Percentiles rank a stretch among this genome's conserved stretches.
phyloP scores from a whole-genome alignment of 2,113 vertebrate genomes.

The Catharus minimus region DNA sequence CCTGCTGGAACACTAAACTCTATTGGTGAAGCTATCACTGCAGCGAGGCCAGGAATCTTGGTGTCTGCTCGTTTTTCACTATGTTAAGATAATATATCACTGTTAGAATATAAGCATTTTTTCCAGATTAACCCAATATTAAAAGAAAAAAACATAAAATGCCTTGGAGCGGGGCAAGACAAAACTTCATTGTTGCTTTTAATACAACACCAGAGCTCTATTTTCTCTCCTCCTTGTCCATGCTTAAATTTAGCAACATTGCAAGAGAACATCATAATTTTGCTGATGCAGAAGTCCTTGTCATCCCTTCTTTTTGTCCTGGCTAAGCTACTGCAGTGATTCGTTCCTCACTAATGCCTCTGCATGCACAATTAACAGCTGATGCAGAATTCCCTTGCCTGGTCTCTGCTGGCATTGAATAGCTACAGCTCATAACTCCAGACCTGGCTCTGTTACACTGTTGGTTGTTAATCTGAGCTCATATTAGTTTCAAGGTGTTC shows the following conservation, averaged over 20 bases:
- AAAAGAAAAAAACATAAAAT: neutral
- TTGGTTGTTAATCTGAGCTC: neutral
- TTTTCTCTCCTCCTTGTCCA: neutral
- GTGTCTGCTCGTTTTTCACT: neutral
- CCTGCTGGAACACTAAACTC: neutral
- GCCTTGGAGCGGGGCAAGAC: neutral
- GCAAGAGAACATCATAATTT: neutral
- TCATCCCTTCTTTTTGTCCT: conserved; percentile 7
- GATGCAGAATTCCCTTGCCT: neutral
- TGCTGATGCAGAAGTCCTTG: conserved; percentile 11
- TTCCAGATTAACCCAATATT: neutral
- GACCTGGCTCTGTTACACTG: neutral
- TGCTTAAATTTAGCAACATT: neutral
- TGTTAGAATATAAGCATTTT: neutral
- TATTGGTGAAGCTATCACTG: neutral
- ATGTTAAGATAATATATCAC: fast-evolving
- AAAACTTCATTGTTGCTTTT: neutral
- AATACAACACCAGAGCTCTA: fast-evolving
- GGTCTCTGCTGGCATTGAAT: neutral
- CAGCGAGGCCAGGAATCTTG: neutral
- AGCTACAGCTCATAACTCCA: conserved; percentile 1
- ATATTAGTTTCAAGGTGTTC: neutral
- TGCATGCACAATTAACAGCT: conserved; percentile 11
- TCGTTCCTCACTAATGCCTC: neutral
- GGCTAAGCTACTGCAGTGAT: neutral